phyloP scores from a whole-genome alignment of 1,140 invertebrate genomes.

The Saxidomus purpurata region DNA sequence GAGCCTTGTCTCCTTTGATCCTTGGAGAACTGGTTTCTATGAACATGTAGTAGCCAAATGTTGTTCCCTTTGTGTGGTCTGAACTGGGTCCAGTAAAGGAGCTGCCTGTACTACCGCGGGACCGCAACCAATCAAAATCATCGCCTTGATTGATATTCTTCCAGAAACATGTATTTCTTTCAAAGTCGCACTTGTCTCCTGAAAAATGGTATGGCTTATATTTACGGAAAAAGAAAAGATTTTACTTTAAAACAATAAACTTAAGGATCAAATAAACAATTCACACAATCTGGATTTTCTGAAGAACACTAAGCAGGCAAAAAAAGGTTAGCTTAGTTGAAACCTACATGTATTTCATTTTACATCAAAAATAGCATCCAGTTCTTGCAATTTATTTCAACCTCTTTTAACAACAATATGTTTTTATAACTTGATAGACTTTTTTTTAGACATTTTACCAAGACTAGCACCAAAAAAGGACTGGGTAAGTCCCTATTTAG shows the following conservation, averaged over 20 bases:
- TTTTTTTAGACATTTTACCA: too few species aligned
- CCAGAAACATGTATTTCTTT: constrained; percentile 79
- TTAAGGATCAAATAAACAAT: not conserved
- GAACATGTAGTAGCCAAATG: constrained; percentile 48
- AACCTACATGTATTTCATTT: too few species aligned
- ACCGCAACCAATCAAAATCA: constrained; percentile 82
- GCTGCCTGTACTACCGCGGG: constrained; percentile 83
- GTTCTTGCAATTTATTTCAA: too few species aligned
- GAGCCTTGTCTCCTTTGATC: constrained; percentile 71
- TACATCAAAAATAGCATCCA: too few species aligned
- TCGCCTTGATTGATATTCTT: constrained; percentile 73
- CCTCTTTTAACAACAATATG: too few species aligned
- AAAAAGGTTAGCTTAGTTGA: too few species aligned
- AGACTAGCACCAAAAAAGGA: too few species aligned
- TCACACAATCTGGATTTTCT: too few species aligned
- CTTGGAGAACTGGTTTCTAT: constrained; percentile 77
- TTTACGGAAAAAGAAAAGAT: not conserved
- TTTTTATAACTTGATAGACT: too few species aligned
- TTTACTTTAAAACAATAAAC: not conserved
- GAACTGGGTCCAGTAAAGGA: constrained; percentile 84
- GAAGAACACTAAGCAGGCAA: too few species aligned
- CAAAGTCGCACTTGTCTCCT: constrained; percentile 75
- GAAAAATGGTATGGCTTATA: not conserved
- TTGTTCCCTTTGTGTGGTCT: constrained; percentile 79
- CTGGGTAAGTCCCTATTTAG: too few species aligned